phyloP scores from a whole-genome alignment of 2,888 invertebrate genomes.

The Chouioia cunea region DNA sequence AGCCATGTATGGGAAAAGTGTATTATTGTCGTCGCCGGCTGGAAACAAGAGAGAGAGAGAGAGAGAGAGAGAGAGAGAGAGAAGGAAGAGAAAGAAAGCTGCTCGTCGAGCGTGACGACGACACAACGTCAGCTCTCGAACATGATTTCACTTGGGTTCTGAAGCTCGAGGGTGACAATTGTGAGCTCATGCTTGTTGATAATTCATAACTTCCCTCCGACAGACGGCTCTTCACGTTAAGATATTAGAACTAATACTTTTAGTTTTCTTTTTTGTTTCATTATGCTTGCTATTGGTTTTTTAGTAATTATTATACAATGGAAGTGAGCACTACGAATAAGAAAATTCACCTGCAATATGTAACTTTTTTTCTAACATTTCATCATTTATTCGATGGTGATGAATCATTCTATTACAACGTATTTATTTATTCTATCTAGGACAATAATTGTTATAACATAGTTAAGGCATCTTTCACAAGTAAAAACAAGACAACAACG shows the following conservation, averaged over 20 bases:
- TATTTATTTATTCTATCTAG: too few species aligned
- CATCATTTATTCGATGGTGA: too few species aligned
- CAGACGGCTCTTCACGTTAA: not conserved
- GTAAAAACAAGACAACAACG: too few species aligned
- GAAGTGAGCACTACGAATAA: too few species aligned
- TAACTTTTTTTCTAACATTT: too few species aligned
- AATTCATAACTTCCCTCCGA: constrained; percentile 4
- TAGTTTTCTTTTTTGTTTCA: not conserved
- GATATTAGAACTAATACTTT: not conserved
- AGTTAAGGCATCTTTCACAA: too few species aligned
- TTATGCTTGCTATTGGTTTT: not conserved
- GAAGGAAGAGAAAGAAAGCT: constrained; percentile 3
- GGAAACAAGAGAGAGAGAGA: not conserved
- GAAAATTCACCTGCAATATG: too few species aligned
- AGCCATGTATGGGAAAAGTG: constrained; percentile 23
- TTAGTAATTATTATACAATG: too few species aligned
- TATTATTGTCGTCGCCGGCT: constrained; percentile 1
- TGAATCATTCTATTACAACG: too few species aligned
- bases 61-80: not conserved
- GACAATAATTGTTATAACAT: too few species aligned
- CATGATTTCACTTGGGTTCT: constrained; percentile 30
- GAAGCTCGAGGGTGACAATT: constrained; percentile 8
- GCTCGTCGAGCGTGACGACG: constrained; percentile 27
- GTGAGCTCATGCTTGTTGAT: not conserved
- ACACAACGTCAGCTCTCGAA: constrained; percentile 3